Percentiles rank a stretch among this genome's conserved stretches.
These are phyloP conservation scores for Phalera bucephala DNA, from an alignment of 2,888 invertebrate species.

Conservation along the genomic window DNA sequence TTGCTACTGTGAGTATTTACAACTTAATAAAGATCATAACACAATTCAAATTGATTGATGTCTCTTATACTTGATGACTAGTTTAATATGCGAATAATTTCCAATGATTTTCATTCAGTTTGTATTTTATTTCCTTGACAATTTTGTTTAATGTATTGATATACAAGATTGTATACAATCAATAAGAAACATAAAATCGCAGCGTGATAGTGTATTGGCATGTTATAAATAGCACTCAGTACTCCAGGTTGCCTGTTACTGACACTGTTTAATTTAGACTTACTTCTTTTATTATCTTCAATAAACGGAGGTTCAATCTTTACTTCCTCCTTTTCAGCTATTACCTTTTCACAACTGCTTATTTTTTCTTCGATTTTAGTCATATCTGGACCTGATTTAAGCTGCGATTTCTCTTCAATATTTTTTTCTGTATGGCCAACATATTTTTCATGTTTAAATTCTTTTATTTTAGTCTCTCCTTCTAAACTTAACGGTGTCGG, in stretches of 20 bases:
- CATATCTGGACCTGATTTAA: constrained; percentile 7
- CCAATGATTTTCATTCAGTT: constrained; percentile 35
- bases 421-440: constrained; percentile 6
- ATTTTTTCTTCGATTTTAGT: constrained; percentile 15
- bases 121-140: constrained; percentile 55
- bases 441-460: constrained; percentile 8
- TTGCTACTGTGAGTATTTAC: constrained; percentile 68
- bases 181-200: constrained; percentile 75
- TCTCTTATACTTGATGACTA: constrained; percentile 61
- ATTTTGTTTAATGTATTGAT: constrained; percentile 77
- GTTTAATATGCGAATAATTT: constrained; percentile 45
- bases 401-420: constrained; percentile 25
- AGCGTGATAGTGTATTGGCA: constrained; percentile 81
- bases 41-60: constrained; percentile 32
- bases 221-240: constrained; percentile 65
- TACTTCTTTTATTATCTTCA: constrained; percentile 29
- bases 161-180: constrained; percentile 79
- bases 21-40: constrained; percentile 38
- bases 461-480: constrained; percentile 31
- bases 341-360: constrained; percentile 8
- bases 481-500: constrained; percentile 25
- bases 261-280: constrained; percentile 59
- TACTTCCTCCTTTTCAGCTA: constrained; percentile 7
- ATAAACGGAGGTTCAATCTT: constrained; percentile 21
- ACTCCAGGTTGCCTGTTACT: constrained; percentile 55